Evolutionary conservation across 1,140 invertebrate genomes (phyloP).

Genomic region (Pseudomyrmex cubaensis): DNA sequence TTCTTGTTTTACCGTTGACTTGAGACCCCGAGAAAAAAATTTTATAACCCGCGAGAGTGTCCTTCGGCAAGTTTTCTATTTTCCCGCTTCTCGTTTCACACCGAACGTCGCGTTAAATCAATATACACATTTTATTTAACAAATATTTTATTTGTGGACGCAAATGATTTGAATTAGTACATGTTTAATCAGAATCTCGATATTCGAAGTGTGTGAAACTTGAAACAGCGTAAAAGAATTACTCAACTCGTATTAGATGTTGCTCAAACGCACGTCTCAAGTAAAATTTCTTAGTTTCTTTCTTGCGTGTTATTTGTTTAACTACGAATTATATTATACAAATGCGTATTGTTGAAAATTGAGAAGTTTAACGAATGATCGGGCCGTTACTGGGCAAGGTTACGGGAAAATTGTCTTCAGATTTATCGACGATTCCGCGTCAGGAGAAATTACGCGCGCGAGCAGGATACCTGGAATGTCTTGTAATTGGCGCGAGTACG

Average conservation of each 20-base stretch:
- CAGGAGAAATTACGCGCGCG: constrained; percentile 25
- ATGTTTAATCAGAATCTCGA: too few relatives aligned
- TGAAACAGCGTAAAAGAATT: too few relatives aligned
- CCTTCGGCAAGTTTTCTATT: neutral
- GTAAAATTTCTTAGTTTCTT: too few relatives aligned
- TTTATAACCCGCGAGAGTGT: neutral
- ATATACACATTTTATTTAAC: too few relatives aligned
- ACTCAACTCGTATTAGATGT: too few relatives aligned
- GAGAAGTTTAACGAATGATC: neutral
- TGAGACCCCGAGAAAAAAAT: neutral
- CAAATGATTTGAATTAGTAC: too few relatives aligned
- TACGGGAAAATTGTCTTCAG: neutral
- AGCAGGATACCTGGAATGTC: neutral
- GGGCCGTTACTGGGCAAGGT: neutral
- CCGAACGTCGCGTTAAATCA: too few relatives aligned
- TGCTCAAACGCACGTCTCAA: too few relatives aligned
- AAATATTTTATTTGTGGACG: neutral
- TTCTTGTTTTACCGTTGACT: neutral
- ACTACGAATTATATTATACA: too few relatives aligned
- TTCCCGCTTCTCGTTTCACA: too few relatives aligned
- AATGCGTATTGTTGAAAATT: neutral
- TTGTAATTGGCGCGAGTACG: constrained; percentile 45
- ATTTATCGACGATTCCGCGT: constrained; percentile 35
- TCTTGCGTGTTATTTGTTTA: too few relatives aligned
- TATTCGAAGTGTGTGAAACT: too few relatives aligned